Evolutionary conservation across 2,113 vertebrate genomes (phyloP), one percentile per base, ranked within the genome.

Genomic region (Barnardius zonarius): DNA sequence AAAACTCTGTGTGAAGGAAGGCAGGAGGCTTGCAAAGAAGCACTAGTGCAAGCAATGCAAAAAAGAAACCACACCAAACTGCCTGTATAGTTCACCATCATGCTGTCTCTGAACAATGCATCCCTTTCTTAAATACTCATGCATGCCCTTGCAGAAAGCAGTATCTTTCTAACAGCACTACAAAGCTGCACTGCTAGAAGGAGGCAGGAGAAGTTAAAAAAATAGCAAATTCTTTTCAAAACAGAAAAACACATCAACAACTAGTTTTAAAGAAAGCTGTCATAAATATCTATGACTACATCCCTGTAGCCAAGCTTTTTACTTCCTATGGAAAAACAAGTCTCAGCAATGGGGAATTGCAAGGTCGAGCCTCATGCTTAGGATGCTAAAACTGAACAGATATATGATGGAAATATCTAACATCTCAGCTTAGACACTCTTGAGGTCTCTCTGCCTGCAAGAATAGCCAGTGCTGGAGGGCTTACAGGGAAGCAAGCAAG

Each of bases 231-330:
- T 16, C 8, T 61, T 80, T 93, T 57, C 24, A 33, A 66, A 7
- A 6, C 7, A 7, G 46, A 54, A 43, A 22, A 90, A 43, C 16
- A 7, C 5, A 4, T 62, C 13, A 10, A 13, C 3, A 20, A 1
- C 57, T 69, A 6, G 7, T 74, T 81, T 73, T 48, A 62, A 88
- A n/a, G 22, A 35, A 78, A 70, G 11, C 18, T 77, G 54, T 37
- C 6, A 4, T 12, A 62, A 86, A 69, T 74, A 62, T 6, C 49
- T 0, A 0, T 48, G 2, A 25, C 7, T 77, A 16, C 20, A 27
- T 12, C 33, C 25, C 16, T 72, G 7, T 3, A 57, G 41, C 25
- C 55, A 70, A 69, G 10, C 18, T 68, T 79, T 76, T 59, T 16
- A 6, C 4, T 73, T 88, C 51, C 25, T 14, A 2, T 30, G 51